Percentiles rank a stretch among this genome's conserved stretches.
Conservation (phyloP, 30 jellyfish, hydroid and myxozoan species). For the Hydractinia echinata region DNA sequence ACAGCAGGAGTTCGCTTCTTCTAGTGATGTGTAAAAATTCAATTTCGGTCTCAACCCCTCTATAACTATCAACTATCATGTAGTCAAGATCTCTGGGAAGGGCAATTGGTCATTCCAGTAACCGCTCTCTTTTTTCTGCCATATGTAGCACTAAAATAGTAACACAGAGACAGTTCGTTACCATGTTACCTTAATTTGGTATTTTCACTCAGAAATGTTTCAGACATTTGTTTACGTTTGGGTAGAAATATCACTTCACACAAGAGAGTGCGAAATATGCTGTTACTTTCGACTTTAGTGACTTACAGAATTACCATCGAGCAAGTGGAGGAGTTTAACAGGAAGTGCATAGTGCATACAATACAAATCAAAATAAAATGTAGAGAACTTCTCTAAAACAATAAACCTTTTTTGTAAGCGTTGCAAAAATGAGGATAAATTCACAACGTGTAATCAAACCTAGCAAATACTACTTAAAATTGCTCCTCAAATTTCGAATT, state of each 20-base stretch:
- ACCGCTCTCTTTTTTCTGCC: conserved; percentile 76
- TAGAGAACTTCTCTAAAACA: background rate
- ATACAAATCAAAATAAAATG: too few relatives aligned
- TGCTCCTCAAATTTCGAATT: background rate
- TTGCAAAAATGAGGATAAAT: background rate
- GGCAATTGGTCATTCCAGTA: conserved; percentile 70
- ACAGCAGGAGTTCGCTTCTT: conserved; percentile 73
- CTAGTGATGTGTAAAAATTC: conserved; percentile 44
- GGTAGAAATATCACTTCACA: too few relatives aligned
- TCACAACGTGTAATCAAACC: background rate
- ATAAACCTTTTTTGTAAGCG: background rate
- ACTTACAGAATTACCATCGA: too few relatives aligned
- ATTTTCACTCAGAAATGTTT: too few relatives aligned
- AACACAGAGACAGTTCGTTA: too few relatives aligned
- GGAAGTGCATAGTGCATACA: too few relatives aligned
- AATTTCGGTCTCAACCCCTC: conserved; percentile 76
- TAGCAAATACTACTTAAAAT: too few relatives aligned
- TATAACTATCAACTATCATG: conserved; percentile 67
- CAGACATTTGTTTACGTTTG: too few relatives aligned
- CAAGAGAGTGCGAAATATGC: too few relatives aligned
- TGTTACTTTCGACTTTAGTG: too few relatives aligned
- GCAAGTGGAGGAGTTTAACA: too few relatives aligned
- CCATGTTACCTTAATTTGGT: too few relatives aligned
- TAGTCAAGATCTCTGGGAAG: conserved; percentile 73
- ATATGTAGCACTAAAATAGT: conserved; percentile 49